Conservation (phyloP, 2,888 invertebrate species). For the Allolobophora icterica region DNA sequence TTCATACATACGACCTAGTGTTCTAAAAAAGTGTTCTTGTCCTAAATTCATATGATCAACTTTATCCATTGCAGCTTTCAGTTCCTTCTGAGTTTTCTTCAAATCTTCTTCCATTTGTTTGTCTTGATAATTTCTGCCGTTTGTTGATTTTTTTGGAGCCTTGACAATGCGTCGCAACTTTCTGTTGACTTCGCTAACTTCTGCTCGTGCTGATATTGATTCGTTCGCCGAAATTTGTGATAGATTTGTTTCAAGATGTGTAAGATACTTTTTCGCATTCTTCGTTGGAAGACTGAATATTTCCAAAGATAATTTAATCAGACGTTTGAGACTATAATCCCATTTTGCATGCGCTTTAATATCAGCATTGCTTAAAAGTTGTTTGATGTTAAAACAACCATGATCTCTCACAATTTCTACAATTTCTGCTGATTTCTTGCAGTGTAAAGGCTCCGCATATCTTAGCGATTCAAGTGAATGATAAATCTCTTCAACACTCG, state of each 20-base stretch:
- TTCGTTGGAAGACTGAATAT: neutral
- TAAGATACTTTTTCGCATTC: neutral
- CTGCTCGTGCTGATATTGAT: neutral
- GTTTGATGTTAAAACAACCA: neutral
- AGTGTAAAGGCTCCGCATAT: neutral
- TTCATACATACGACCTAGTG: neutral
- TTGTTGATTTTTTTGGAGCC: neutral
- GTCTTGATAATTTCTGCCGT: neutral
- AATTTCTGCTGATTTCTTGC: neutral
- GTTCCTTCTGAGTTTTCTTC: neutral
- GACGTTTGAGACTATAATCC: neutral
- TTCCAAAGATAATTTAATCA: neutral
- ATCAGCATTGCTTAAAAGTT: neutral
- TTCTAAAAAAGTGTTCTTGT: neutral
- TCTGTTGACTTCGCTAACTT: neutral
- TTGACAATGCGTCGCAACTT: neutral
- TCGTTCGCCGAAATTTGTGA: neutral
- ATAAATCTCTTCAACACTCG: neutral
- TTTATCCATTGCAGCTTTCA: neutral
- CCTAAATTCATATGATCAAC: neutral
- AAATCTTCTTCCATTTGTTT: neutral
- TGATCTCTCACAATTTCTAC: neutral
- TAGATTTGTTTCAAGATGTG: neutral
- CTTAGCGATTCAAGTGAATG: neutral
- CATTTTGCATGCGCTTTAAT: neutral